Conservation (phyloP, 2,888 invertebrate genomes). For the Scelioninae gen. 2 region DNA sequence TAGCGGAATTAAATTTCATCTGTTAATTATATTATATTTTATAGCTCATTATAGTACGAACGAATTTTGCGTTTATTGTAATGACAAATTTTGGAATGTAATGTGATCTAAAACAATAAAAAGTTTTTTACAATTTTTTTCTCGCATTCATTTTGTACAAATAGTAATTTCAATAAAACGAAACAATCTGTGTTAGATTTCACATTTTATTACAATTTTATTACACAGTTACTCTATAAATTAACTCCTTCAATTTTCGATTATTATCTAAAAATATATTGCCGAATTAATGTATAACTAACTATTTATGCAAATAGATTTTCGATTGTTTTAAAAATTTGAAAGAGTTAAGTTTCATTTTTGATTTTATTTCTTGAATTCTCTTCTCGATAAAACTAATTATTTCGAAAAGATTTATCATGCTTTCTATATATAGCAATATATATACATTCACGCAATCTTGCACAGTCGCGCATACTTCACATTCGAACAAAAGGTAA, state of each 20-base stretch:
- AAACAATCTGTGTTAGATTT: slow-evolving; percentile 15
- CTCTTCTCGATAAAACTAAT: slow-evolving; percentile 19
- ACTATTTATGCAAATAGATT: too few species aligned
- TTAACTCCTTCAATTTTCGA: slow-evolving; percentile 13
- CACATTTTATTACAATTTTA: slow-evolving; percentile 7
- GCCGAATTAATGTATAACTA: too few species aligned
- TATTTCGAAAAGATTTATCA: slow-evolving; percentile 16
- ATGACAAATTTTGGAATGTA: slow-evolving; percentile 22
- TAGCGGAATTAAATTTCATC: slow-evolving; percentile 26
- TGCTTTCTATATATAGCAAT: slow-evolving; percentile 29
- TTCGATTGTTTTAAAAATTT: slow-evolving; percentile 2
- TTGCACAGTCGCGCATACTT: slow-evolving; percentile 44
- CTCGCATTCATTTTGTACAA: slow-evolving; percentile 31
- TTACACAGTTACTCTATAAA: slow-evolving; percentile 1
- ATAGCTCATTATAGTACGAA: slow-evolving; percentile 6
- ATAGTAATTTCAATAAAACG: slow-evolving; percentile 25
- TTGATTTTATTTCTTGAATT: too few species aligned
- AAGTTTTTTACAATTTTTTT: slow-evolving; percentile 6
- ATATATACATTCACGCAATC: slow-evolving; percentile 39
- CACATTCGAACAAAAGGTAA: slow-evolving; percentile 45
- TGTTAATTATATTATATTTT: slow-evolving; percentile 24
- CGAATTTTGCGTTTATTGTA: neutral
- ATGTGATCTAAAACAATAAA: slow-evolving; percentile 16
- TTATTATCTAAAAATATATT: too few species aligned
- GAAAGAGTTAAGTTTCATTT: slow-evolving; percentile 17